Evolutionary conservation across 2,113 vertebrate genomes (phyloP), one percentile per base, ranked within the genome.

Genomic region (Andinoacara biseriatus): DNA sequence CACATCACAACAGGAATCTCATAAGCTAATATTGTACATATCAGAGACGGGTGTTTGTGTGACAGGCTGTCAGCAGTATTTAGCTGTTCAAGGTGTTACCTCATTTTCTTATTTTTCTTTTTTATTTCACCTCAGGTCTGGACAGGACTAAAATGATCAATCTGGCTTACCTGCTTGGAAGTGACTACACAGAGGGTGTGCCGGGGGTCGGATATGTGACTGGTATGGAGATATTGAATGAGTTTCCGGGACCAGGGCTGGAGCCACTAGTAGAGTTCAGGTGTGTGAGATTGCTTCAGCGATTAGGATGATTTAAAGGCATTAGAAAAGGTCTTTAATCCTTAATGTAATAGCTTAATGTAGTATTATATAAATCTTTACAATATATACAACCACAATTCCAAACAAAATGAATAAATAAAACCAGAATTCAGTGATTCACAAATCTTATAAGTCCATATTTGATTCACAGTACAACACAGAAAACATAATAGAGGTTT

Each of bases 181-280:
- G 98, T 69, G 98, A 99, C 94, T 99, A 99, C 91, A 98, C 98
- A 0, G 98, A 99, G 74, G 98, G 98, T 0, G 91, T 99, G 60
- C 96, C 97, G 3, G 97, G 97, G 2, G 97, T 99, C 5, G 98
- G 98, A 26, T 97, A 94, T 65, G 97, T 99, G 74, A 98, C 97
- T 2, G 98, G 98, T 0, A 98, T 99, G 98, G 98, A 99, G 92
- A 97, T 99, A 87, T 96, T 99, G 76, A 99, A 99, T 76, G 98
- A 99, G 93, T 99, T 99, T 89, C 96, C 97, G 18, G 98, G 98
- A 10, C 92, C 84, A 5, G 97, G 97, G n/a, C 65, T 98, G 77
- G 97, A 99, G 79, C 96, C 98, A 1, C 97, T 99, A 13, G 62
- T 86, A 38, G 96, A 95, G 74, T 96, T 99, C 0, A 94, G 95